Conservation (phyloP, 2,888 invertebrate genomes). For the Sabellastarte sp. region DNA sequence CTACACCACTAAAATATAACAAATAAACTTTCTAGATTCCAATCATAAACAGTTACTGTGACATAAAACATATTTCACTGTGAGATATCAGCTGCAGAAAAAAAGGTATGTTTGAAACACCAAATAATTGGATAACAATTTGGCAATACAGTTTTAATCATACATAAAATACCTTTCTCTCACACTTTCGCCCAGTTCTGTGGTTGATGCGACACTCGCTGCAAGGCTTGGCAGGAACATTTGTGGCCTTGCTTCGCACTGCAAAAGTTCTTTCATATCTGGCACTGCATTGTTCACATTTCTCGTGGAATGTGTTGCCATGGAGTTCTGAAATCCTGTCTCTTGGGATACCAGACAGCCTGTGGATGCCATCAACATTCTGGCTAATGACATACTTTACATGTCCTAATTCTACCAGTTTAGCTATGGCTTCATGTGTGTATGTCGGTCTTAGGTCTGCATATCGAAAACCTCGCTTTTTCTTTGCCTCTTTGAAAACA, state of each 20-base stretch:
- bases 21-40: too few species aligned
- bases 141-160: too few species aligned
- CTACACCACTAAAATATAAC: too few species aligned
- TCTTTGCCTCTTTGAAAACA: too few species aligned
- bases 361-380: slow-evolving; percentile 48
- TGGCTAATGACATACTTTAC: slow-evolving; percentile 48
- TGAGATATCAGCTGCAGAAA: too few species aligned
- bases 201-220: slow-evolving; percentile 37
- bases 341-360: slow-evolving; percentile 27
- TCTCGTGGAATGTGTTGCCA: slow-evolving; percentile 42
- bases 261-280: not conserved
- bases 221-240: slow-evolving; percentile 34
- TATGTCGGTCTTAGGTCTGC: slow-evolving; percentile 39
- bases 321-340: slow-evolving; percentile 43
- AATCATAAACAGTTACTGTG: too few species aligned
- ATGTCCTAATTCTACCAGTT: slow-evolving; percentile 38
- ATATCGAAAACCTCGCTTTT: too few species aligned
- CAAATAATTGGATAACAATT: too few species aligned
- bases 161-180: slow-evolving; percentile 36
- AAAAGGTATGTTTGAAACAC: too few species aligned
- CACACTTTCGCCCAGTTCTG: slow-evolving; percentile 39
- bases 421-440: slow-evolving; percentile 45
- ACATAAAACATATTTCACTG: too few species aligned
- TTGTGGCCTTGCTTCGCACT: not conserved
- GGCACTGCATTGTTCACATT: slow-evolving; percentile 39